Evolutionary conservation across 1,140 invertebrate genomes (phyloP).

Genomic region (Portunus trituberculatus): DNA sequence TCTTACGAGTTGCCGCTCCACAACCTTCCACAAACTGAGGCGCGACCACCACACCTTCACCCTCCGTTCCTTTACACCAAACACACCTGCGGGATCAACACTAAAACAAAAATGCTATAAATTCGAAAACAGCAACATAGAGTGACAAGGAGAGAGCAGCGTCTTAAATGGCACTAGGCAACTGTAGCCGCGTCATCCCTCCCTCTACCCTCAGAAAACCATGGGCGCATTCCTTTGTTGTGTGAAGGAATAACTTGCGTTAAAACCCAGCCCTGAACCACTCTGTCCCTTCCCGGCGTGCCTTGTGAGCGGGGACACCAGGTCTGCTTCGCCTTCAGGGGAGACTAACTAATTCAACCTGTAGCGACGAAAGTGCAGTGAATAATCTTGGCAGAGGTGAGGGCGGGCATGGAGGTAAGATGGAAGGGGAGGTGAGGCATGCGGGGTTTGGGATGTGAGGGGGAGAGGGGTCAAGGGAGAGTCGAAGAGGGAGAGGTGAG

Average conservation of each 20-base stretch:
- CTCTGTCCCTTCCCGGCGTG: background rate
- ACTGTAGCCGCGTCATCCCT: constrained; percentile 51
- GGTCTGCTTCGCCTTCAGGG: background rate
- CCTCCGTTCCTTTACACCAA: background rate
- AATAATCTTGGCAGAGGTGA: background rate
- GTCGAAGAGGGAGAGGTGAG: background rate
- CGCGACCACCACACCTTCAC: background rate
- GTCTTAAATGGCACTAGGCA: constrained; percentile 43
- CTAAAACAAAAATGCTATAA: background rate
- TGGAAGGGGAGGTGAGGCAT: constrained; percentile 22
- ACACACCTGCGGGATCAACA: background rate
- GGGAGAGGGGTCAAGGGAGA: constrained; percentile 10
- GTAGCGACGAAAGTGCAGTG: background rate
- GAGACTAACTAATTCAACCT: background rate
- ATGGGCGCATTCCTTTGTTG: constrained; percentile 67
- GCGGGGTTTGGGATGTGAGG: background rate
- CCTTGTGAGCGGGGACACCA: background rate
- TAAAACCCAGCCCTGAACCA: background rate
- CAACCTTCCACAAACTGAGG: background rate
- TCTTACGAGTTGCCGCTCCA: background rate
- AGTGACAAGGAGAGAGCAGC: background rate
- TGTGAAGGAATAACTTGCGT: constrained; percentile 27
- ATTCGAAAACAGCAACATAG: background rate
- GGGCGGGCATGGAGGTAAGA: background rate
- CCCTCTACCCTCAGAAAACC: constrained; percentile 53